Evolutionary conservation across 2,888 invertebrate genomes (phyloP).

Genomic region (Brachycybe producta): DNA sequence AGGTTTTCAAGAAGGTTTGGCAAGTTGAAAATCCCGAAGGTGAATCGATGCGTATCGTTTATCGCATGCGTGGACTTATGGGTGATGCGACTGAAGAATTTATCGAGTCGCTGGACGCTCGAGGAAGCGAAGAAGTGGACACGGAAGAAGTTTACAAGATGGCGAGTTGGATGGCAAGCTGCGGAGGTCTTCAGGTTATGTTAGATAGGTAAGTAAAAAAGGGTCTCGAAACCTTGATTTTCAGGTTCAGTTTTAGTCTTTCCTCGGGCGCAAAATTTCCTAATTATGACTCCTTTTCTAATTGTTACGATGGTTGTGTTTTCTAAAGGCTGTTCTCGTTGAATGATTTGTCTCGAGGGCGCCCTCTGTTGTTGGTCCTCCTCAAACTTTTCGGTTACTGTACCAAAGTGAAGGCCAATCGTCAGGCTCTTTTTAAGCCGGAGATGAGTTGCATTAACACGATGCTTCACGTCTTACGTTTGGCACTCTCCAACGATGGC

Average conservation of each 20-base stretch:
- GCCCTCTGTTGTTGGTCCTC: conserved; percentile 74
- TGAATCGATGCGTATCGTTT: conserved; percentile 93
- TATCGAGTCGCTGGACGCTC: conserved; percentile 80
- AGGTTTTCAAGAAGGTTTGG: conserved; percentile 63
- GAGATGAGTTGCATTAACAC: conserved; percentile 69
- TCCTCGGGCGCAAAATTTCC: neutral
- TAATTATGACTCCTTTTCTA: conserved; percentile 2
- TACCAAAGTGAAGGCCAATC: conserved; percentile 74
- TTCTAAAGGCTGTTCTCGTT: conserved; percentile 57
- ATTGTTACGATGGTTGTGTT: neutral
- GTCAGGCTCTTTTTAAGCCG: conserved; percentile 75
- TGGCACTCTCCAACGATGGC: conserved; percentile 31
- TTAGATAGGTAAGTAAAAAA: conserved; percentile 31
- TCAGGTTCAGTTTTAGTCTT: neutral
- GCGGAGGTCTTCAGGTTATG: conserved; percentile 53
- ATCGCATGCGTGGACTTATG: conserved; percentile 90
- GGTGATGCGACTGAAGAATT: conserved; percentile 99
- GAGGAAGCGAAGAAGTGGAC: conserved; percentile 71
- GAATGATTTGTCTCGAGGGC: conserved; percentile 68
- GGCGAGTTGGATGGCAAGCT: conserved; percentile 71
- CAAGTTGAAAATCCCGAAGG: conserved; percentile 69
- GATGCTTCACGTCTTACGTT: conserved; percentile 67
- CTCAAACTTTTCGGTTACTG: conserved; percentile 79
- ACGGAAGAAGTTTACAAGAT: conserved; percentile 88
- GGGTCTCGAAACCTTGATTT: too few species aligned